Evolutionary conservation across 2,113 vertebrate genomes (phyloP), one percentile per base, ranked within the genome.

Genomic region (Orientallactaga bullata): DNA sequence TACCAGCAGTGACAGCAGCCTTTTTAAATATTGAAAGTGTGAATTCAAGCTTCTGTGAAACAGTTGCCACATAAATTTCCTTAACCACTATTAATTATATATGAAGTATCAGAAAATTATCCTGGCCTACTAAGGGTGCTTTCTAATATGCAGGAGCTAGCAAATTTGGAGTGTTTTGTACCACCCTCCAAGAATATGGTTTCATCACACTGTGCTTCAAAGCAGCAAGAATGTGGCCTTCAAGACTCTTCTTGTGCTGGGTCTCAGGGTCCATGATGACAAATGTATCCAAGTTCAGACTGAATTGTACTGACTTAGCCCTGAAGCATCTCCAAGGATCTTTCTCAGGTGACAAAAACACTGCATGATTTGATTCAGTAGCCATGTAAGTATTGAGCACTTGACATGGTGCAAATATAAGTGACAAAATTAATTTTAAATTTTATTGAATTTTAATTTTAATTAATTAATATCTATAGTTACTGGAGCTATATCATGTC

Each of bases 11-110:
- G 95, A 96, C 93, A 95, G 90, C 88, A 96, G 78, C 85, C 96
- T 96, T 97, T 97, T 96, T 92, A 96, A 97, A 96, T 97, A 96
- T 95, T 97, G 94, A 96, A 97, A 96, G 92, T 96, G 71, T 97
- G 94, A 96, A 92, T 95, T 95, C 96, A 93, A 90, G 90, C 92
- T 92, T 97, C 95, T 96, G 93, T 66, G 90, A 95, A 96, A 95
- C 73, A 96, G 82, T 96, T 97, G 88, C 94, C 92, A 93, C 94
- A 95, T 95, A 93, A 95, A 97, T 97, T 95, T 95, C 60, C 77
- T 97, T 95, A 91, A 91, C 92, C 88, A 84, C 82, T 91, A 95
- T 97, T 94, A 95, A 96, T 97, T 96, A 96, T 94, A 96, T 95
- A 97, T 97, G 92, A 96, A 94, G 84, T 85, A 92, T 93, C 95